These are phyloP conservation scores for Scrobipalpa costella DNA, from an alignment of 2,888 invertebrate genomes.

Conservation along the genomic window DNA sequence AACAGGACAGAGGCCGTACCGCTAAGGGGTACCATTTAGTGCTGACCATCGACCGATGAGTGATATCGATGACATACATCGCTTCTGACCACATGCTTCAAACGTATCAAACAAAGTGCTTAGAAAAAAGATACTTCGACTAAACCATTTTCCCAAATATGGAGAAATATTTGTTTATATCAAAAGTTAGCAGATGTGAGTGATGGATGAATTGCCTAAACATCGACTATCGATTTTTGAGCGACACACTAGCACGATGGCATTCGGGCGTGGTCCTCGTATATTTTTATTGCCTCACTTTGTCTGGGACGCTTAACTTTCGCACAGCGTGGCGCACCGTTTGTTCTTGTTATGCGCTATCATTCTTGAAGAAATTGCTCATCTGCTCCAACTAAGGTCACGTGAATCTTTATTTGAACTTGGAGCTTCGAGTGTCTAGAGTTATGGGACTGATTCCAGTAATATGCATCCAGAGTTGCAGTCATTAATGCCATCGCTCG, in stretches of 20 bases:
- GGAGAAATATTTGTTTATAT: background rate
- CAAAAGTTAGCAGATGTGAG: background rate
- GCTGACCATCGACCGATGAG: constrained; percentile 1
- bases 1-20: constrained; percentile 43
- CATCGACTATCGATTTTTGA: constrained; percentile 13
- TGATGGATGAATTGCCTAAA: background rate
- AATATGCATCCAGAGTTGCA: background rate
- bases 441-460: background rate
- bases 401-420: background rate
- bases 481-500: background rate
- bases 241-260: constrained; percentile 47
- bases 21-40: constrained; percentile 27
- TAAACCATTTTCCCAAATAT: too few species aligned
- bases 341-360: constrained; percentile 50
- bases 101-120: too few species aligned
- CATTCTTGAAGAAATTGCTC: constrained; percentile 42
- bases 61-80: too few species aligned
- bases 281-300: constrained; percentile 66
- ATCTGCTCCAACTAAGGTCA: constrained; percentile 30
- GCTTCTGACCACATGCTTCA: too few species aligned
- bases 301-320: constrained; percentile 58
- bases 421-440: background rate
- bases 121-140: too few species aligned
- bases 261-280: constrained; percentile 59
- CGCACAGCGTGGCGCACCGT: constrained; percentile 52